Base-by-base conservation (phyloP, 2,797 vertebrate species). In the Danio aesculapii region DNA sequence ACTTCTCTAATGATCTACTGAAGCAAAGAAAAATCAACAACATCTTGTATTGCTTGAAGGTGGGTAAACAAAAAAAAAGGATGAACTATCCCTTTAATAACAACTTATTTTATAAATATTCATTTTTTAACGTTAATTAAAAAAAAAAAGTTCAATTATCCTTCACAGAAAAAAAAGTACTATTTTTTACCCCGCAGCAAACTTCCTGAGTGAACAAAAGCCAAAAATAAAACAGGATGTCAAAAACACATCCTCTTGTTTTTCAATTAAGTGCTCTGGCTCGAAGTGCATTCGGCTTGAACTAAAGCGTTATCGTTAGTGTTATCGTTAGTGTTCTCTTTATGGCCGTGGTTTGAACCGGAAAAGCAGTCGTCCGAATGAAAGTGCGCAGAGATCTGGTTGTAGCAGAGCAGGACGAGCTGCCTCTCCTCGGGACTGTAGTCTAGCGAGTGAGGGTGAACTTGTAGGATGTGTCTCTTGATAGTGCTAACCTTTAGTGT, bases 381-480 rank as follows among this genome's bases (percentile, higher is more conserved):
- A 72, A 89, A 95, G 87, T 93, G 93, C 81, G 91, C 84, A 16
- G 94, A 92, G 0, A 89, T 92, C 90, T 96, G 94, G 70, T 91
- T 93, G 83, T 97, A 96, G 86, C 91, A 93, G 68, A 95, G 93
- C 89, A 95, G 87, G 55, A 94, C 94, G 77, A 93, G 93, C 92
- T 95, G 94, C 82, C 94, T 94, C 87, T 97, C 94, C 82, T 94
- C 94, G 0, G 93, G 71, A 9, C 92, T 92, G 91, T 95, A 97
- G 83, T 90, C 86, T 92, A 97, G 93, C 0, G 97, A 96, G 88
- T 94, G 95, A 0, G 96, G 95, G 84, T 98, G 97, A 44, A 97
- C 96, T 90, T 97, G 96, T 84, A 96, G 94, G 88, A 97, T 95
- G 92, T 96, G 95, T 58, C 95, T 91, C 87, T 95, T 95, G 88